These are phyloP conservation scores for Lithobates sylvaticus DNA, from an alignment of 2,797 vertebrate genomes.

Conservation along the genomic window DNA sequence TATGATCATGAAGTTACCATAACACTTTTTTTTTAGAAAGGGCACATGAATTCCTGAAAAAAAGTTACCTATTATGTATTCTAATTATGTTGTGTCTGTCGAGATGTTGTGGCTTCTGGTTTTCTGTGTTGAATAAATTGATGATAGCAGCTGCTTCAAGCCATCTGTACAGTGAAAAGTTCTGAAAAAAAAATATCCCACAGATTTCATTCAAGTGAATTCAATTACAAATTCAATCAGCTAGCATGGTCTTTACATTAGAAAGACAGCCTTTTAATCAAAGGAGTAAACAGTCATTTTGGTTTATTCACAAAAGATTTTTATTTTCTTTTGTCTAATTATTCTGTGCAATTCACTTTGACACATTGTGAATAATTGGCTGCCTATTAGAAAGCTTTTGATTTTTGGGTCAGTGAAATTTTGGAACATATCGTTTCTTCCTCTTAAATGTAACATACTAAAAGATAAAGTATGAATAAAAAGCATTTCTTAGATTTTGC, in stretches of 20 bases:
- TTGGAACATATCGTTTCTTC: not conserved
- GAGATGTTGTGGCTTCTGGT: slow-evolving; percentile 17
- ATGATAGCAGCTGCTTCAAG: slow-evolving; percentile 29
- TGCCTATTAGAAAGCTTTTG: not conserved
- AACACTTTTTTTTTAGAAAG: not conserved
- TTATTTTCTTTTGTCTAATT: not conserved
- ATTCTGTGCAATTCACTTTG: not conserved
- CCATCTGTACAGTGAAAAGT: slow-evolving; percentile 40
- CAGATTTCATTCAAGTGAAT: slow-evolving; percentile 15
- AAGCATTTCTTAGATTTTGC: not conserved
- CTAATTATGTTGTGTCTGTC: slow-evolving; percentile 25
- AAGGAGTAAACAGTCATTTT: slow-evolving; percentile 10
- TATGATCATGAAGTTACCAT: too few species aligned
- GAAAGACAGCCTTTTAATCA: slow-evolving; percentile 1
- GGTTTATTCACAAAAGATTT: not conserved
- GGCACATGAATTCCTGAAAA: not conserved
- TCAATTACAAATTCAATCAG: slow-evolving; percentile 22
- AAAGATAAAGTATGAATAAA: too few species aligned
- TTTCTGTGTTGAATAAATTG: slow-evolving; percentile 22
- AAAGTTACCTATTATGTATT: not conserved
- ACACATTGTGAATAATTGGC: not conserved
- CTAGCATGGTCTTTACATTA: slow-evolving; percentile 6
- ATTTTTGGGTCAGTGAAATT: not conserved
- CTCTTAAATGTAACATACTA: not conserved
- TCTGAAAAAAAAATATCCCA: not conserved